Conservation (phyloP, 2,888 invertebrate genomes). For the Gonocerus acuteangulatus region DNA sequence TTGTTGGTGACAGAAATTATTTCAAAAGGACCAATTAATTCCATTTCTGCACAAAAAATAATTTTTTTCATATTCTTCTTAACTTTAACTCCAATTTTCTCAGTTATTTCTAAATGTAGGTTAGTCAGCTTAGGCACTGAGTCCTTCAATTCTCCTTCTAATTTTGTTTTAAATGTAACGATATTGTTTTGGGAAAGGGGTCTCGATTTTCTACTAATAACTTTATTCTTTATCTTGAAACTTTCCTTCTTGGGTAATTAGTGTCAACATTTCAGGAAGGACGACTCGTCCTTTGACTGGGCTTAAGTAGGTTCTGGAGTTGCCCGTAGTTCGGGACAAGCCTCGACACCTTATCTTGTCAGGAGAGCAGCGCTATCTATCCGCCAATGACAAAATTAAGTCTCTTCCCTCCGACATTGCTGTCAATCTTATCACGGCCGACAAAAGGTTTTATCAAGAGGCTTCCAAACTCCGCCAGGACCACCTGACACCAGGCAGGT, state of each 20-base stretch:
- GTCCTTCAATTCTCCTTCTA: no score
- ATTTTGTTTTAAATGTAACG: no score
- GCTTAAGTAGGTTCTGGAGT: conserved; percentile 12
- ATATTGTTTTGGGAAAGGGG: no score
- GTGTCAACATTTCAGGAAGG: background rate
- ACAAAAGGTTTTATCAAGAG: no score
- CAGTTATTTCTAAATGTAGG: no score
- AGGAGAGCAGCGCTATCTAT: background rate
- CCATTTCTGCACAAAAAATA: no score
- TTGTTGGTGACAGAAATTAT: no score
- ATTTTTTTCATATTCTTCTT: no score
- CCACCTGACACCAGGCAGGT: conserved; percentile 26
- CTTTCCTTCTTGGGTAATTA: conserved; percentile 2
- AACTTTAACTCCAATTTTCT: no score
- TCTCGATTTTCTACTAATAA: no score
- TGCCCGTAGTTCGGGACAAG: background rate
- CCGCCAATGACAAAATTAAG: conserved; percentile 11
- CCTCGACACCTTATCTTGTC: conserved; percentile 8
- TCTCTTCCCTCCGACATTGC: background rate
- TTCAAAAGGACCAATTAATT: no score
- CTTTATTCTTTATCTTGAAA: conserved; percentile 5
- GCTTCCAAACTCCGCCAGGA: background rate
- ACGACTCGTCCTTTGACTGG: conserved; percentile 5
- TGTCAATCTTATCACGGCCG: conserved; percentile 12
- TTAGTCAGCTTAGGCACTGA: no score